Conservation (phyloP, 1,140 invertebrate genomes). For the Zophobas morio region DNA sequence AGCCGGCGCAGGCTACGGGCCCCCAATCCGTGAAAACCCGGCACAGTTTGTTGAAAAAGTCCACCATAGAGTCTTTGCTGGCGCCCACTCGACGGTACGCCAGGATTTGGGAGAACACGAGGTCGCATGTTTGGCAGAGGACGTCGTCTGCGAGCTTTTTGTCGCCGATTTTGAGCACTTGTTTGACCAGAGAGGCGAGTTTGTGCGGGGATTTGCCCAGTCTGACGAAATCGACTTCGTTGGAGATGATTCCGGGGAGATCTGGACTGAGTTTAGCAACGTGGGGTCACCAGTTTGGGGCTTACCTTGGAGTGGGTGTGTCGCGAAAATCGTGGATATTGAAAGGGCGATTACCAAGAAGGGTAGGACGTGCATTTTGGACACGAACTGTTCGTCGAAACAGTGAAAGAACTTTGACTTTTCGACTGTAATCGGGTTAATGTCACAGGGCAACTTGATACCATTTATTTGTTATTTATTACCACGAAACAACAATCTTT, state of each 20-base stretch:
- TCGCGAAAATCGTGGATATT: too few species aligned
- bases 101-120: slow-evolving; percentile 46
- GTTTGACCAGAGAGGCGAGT: background rate
- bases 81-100: slow-evolving; percentile 50
- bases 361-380: background rate
- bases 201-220: background rate
- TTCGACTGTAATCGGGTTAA: slow-evolving; percentile 2
- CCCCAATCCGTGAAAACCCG: slow-evolving; percentile 38
- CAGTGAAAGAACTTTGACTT: slow-evolving; percentile 11
- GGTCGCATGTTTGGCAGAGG: slow-evolving; percentile 48
- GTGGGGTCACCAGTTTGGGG: background rate
- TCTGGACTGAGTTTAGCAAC: background rate
- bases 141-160: background rate
- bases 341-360: background rate
- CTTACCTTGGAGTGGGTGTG: background rate
- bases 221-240: slow-evolving; percentile 3
- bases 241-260: slow-evolving; percentile 21
- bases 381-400: background rate
- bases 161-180: slow-evolving; percentile 10
- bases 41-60: slow-evolving; percentile 53
- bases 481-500: slow-evolving; percentile 67
- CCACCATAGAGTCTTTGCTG: slow-evolving; percentile 48
- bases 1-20: slow-evolving; percentile 39
- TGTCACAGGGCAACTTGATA: slow-evolving; percentile 19
- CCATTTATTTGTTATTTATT: slow-evolving; percentile 71